Base-by-base conservation (phyloP, 2,113 vertebrate genomes). In the Daboia siamensis region DNA sequence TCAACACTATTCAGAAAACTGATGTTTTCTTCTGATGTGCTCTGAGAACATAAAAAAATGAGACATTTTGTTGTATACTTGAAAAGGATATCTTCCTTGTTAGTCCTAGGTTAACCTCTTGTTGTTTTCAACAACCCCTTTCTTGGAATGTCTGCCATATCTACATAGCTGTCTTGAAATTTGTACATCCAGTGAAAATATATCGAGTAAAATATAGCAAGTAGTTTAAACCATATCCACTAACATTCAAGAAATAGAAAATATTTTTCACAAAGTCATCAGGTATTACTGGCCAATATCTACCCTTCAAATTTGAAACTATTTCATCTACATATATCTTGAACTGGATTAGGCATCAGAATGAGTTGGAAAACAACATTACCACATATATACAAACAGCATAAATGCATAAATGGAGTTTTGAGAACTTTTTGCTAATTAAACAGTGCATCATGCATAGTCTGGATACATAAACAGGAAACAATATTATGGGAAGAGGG, bases 11-110 rank as follows among this genome's bases (percentile, higher is more conserved):
- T 52, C 48, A 55, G 20, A 48, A 87, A 4, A 0, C 90, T 91
- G 87, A 13, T 56, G 95, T 93, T 96, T 94, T 97, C 97, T 97
- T 97, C 97, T 98, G 98, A 97, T 98, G 97, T 97, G 96, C 96
- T 97, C 97, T 97, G 97, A 97, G 97, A 96, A 96, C 96, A 95
- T 96, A 97, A 97, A 97, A 97, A 97, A 96, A 91, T 96, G 96
- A 94, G 96, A 95, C 96, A 89, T 95, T 97, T 96, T 96, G 90
- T 95, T 94, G 90, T 95, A 95, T 94, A 93, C 55, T 29, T 95
- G 95, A 95, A 64, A 95, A 94, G 0, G 0, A 92, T 93, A 94
- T 52, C 88, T 89, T 21, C 46, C 44, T 91, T 91, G 90, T 91
- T 93, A 87, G 39, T 26, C 46, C 6, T 64, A 93, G 91, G 69